These are phyloP conservation scores for Drosophila affinis DNA, from an alignment of 2,888 invertebrate genomes.

Conservation along the genomic window DNA sequence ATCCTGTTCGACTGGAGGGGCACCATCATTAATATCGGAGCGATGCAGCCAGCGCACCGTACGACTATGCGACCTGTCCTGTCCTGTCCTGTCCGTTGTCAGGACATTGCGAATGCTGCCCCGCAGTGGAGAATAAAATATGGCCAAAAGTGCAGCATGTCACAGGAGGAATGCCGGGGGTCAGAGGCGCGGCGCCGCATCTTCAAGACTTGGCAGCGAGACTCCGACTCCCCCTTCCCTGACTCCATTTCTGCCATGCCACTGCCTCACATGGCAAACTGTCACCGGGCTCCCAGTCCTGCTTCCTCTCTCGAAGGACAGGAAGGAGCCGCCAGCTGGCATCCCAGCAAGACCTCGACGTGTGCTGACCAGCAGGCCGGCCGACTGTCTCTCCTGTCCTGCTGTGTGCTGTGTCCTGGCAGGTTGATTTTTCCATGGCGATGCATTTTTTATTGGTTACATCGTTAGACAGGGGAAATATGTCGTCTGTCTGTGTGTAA, in stretches of 20 bases:
- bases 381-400: not conserved
- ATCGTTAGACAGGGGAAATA: slow-evolving; percentile 50
- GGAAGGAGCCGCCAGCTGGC: not conserved
- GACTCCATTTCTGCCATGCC: too few relatives aligned
- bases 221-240: not conserved
- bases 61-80: slow-evolving; percentile 15
- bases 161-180: slow-evolving; percentile 11
- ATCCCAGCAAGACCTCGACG: slow-evolving; percentile 1
- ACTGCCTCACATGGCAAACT: not conserved
- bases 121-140: slow-evolving; percentile 39
- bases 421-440: slow-evolving; percentile 42
- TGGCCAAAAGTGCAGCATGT: slow-evolving; percentile 46
- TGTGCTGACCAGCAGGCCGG: not conserved
- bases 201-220: not conserved
- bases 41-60: slow-evolving; percentile 22
- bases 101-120: slow-evolving; percentile 17
- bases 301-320: not conserved
- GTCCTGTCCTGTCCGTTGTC: slow-evolving; percentile 1
- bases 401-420: slow-evolving; percentile 19
- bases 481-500: slow-evolving; percentile 34
- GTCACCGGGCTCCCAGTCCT: not conserved
- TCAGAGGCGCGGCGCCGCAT: slow-evolving; percentile 1
- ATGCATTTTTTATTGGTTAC: slow-evolving; percentile 52
- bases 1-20: slow-evolving; percentile 27
- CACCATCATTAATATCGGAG: slow-evolving; percentile 44